Conservation (phyloP, 2,113 vertebrate genomes). For the Salvator merianae region DNA sequence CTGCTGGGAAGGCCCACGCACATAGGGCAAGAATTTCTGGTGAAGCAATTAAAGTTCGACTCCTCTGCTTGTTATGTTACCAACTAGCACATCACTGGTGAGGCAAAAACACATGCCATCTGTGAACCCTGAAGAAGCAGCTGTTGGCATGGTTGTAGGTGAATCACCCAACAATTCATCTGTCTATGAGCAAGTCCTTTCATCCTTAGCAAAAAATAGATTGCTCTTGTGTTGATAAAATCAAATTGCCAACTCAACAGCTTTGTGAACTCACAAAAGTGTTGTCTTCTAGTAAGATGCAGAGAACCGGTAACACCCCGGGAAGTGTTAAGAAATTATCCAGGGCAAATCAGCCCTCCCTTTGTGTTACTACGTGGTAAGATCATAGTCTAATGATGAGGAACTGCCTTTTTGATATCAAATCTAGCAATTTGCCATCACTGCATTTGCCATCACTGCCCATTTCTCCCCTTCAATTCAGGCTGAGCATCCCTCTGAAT, state of each 20-base stretch:
- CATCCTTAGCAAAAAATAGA: background rate
- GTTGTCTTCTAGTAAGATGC: background rate
- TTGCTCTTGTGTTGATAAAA: background rate
- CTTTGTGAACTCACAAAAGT: background rate
- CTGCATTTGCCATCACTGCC: too few relatives aligned
- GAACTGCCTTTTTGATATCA: too few relatives aligned
- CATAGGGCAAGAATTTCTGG: background rate
- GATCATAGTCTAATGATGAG: too few relatives aligned
- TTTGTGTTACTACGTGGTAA: too few relatives aligned
- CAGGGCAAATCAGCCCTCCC: background rate
- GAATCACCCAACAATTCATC: background rate
- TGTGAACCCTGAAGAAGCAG: constrained; percentile 21
- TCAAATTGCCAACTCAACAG: background rate
- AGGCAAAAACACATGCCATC: background rate
- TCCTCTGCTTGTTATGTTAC: background rate
- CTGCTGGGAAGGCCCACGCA: background rate
- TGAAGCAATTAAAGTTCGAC: background rate
- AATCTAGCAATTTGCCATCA: too few relatives aligned
- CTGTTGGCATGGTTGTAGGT: constrained; percentile 8
- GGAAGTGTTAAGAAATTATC: background rate
- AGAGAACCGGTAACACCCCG: background rate
- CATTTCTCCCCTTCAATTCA: too few relatives aligned
- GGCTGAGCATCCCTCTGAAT: too few relatives aligned
- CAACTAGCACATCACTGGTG: background rate
- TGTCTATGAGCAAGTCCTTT: background rate